Evolutionary conservation across 2,797 vertebrate genomes (phyloP).

Genomic region (Muscicapa comitata): DNA sequence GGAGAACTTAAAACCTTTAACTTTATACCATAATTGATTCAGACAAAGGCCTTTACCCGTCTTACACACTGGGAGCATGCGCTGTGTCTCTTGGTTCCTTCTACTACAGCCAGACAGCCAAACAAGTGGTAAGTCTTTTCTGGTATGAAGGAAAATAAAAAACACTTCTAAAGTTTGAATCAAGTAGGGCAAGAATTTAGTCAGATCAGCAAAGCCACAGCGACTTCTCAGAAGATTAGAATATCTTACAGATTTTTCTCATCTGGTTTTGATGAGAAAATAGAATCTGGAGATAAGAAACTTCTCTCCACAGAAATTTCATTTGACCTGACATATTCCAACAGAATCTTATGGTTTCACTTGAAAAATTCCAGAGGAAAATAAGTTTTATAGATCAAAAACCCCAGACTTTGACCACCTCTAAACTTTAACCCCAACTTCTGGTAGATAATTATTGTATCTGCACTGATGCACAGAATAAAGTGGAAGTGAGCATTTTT

Average conservation of each 20-base stretch:
- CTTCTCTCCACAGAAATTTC: not conserved
- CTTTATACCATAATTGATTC: not conserved
- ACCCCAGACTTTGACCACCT: not conserved
- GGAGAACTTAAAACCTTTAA: not conserved
- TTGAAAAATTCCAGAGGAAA: slow-evolving; percentile 7
- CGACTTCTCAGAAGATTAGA: not conserved
- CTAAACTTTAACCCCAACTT: slow-evolving; percentile 3
- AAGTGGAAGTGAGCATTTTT: not conserved
- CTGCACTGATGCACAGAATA: not conserved
- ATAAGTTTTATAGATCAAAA: not conserved
- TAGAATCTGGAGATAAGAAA: not conserved
- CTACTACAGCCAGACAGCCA: not conserved
- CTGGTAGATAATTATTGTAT: not conserved
- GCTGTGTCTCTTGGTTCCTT: not conserved
- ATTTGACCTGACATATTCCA: not conserved
- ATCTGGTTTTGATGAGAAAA: not conserved
- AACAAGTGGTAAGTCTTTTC: not conserved
- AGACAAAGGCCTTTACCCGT: not conserved
- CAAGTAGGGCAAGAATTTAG: not conserved
- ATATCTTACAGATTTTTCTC: not conserved
- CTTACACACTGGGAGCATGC: rapidly evolving
- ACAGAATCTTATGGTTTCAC: not conserved
- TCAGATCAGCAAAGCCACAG: not conserved
- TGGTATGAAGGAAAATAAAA: not conserved
- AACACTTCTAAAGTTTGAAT: not conserved